These are phyloP conservation scores for Perognathus longimembris DNA, from an alignment of 2,113 vertebrate species.

Conservation along the genomic window DNA sequence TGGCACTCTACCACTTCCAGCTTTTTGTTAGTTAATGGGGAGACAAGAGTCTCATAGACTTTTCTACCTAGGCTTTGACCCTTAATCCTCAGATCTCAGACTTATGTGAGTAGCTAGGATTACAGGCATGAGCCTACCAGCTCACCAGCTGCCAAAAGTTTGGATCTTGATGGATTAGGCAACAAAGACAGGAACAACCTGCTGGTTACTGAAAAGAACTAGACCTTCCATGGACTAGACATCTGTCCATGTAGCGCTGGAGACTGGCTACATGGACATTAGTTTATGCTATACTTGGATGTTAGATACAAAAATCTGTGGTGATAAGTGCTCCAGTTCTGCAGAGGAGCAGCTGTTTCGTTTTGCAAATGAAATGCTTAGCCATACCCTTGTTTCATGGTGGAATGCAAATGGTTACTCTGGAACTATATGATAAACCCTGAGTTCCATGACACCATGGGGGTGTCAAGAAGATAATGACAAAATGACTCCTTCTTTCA, in stretches of 20 bases:
- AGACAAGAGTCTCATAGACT: too few species aligned
- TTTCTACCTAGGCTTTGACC: too few species aligned
- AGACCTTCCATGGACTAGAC: background rate
- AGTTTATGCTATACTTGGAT: background rate
- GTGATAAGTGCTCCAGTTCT: background rate
- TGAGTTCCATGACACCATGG: background rate
- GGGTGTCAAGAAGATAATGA: background rate
- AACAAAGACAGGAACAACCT: background rate
- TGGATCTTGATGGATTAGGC: background rate
- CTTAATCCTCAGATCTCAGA: too few species aligned
- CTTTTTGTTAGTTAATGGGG: too few species aligned
- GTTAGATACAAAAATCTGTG: background rate
- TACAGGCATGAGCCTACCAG: too few species aligned
- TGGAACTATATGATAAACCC: background rate
- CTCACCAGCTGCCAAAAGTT: background rate
- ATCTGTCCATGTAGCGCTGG: background rate
- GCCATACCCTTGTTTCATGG: background rate
- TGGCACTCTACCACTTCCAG: too few species aligned
- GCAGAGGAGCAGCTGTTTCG: background rate
- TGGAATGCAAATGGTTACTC: background rate
- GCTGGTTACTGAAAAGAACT: background rate
- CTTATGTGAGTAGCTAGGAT: too few species aligned
- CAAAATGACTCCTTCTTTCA: conserved; percentile 5
- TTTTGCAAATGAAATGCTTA: background rate
- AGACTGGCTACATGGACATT: background rate